A percentile compares a stretch with the other conserved stretches of the same genome.
phyloP scores from a whole-genome alignment of 2,888 invertebrate genomes.

The Microctonus aethiopoides region DNA sequence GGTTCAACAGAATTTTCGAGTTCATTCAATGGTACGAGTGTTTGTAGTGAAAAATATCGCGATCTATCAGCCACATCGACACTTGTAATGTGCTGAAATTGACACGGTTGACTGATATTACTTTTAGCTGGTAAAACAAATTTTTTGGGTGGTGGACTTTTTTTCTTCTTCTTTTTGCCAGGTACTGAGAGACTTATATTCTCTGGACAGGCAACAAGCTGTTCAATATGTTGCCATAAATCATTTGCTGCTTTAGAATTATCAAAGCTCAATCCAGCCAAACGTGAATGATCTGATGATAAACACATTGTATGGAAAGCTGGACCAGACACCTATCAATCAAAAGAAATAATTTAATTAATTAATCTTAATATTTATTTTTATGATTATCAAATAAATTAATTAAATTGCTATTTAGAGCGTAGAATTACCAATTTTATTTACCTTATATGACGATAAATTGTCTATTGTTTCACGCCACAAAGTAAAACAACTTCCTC shows the following conservation, averaged over 20 bases:
- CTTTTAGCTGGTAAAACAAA: conserved; percentile 78
- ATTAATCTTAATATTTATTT: neutral
- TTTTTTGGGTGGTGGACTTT: conserved; percentile 70
- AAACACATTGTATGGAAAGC: conserved; percentile 86
- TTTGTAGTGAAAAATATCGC: conserved; percentile 77
- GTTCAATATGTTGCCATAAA: conserved; percentile 77
- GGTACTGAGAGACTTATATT: conserved; percentile 81
- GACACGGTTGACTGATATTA: conserved; percentile 86
- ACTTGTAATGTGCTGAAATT: conserved; percentile 85
- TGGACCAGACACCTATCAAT: conserved; percentile 70
- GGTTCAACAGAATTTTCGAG: conserved; percentile 53
- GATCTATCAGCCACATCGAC: conserved; percentile 77
- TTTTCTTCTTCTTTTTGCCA: conserved; percentile 72
- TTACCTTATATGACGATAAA: conserved; percentile 76
- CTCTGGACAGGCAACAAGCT: conserved; percentile 79
- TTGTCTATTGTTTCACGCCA: conserved; percentile 87
- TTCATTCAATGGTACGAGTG: conserved; percentile 68
- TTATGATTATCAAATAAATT: neutral
- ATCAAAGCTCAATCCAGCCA: conserved; percentile 85
- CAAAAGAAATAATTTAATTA: conserved; percentile 3
- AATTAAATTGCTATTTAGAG: neutral
- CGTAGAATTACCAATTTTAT: neutral
- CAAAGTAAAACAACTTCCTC: conserved; percentile 83
- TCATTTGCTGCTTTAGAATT: conserved; percentile 78
- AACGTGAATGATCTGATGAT: conserved; percentile 80